Conservation (phyloP, 1,140 invertebrate species). For the Tetramorium parvispinum region DNA sequence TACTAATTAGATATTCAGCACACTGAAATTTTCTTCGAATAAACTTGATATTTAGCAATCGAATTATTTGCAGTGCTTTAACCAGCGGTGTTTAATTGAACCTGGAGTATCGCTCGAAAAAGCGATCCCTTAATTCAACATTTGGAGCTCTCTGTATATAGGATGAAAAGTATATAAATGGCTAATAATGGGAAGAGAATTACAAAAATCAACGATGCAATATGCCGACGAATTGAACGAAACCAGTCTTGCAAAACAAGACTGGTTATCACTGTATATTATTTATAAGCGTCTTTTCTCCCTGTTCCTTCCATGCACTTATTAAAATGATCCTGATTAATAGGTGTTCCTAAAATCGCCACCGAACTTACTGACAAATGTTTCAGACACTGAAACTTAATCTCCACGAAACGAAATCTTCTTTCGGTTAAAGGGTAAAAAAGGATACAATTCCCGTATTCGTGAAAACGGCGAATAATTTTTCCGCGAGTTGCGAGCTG, state of each 20-base stretch:
- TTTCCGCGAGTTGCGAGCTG: neutral
- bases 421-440: neutral
- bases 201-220: neutral
- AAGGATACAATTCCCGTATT: neutral
- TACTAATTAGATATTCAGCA: neutral
- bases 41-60: neutral
- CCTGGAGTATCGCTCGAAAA: neutral
- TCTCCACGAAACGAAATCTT: neutral
- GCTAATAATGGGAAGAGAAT: neutral
- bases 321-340: conserved; percentile 51
- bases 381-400: neutral
- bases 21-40: neutral
- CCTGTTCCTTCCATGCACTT: neutral
- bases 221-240: neutral
- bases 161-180: neutral
- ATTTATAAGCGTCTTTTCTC: conserved; percentile 23
- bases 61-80: neutral
- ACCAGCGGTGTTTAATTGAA: neutral
- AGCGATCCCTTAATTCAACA: neutral
- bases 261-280: conserved; percentile 61
- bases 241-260: neutral
- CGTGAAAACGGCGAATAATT: neutral
- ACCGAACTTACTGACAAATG: neutral
- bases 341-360: neutral
- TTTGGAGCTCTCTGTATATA: neutral